A percentile compares a stretch with the other conserved stretches of the same genome.
Evolutionary conservation across 2,888 invertebrate species (phyloP).

Genomic region (Leuctra nigra): DNA sequence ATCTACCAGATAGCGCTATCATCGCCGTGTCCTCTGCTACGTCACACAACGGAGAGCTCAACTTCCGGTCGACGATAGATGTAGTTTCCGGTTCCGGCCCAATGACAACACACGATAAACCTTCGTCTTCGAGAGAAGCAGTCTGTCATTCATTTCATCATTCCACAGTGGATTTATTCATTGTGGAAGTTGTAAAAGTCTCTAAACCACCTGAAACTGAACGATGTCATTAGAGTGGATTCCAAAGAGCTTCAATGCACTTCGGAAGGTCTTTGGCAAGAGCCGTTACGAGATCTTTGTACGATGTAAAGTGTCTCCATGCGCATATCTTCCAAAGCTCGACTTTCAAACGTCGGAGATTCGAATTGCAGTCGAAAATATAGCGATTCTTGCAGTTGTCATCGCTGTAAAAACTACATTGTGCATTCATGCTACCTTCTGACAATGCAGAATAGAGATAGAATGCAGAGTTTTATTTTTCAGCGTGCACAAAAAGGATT

Average conservation of each 20-base stretch:
- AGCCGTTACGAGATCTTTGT: no score
- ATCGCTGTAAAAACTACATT: no score
- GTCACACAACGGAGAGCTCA: not conserved
- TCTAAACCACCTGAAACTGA: not conserved
- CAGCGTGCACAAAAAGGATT: no score
- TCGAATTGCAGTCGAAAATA: no score
- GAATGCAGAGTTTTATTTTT: no score
- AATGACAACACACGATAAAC: slow-evolving; percentile 11
- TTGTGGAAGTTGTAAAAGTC: not conserved
- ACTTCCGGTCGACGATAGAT: slow-evolving; percentile 15
- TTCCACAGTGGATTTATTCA: no score
- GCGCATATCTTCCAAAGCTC: no score
- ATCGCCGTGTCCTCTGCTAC: not conserved
- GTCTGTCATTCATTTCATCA: not conserved
- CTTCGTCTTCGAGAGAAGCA: not conserved
- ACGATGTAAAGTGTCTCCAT: no score
- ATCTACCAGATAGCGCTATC: slow-evolving; percentile 3
- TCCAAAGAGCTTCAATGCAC: not conserved
- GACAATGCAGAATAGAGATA: no score
- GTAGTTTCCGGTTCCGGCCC: slow-evolving; percentile 12
- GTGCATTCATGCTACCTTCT: no score
- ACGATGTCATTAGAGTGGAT: not conserved
- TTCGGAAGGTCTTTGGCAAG: not conserved
- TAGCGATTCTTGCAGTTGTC: no score
- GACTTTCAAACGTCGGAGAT: no score